Conservation (phyloP, 1,140 invertebrate genomes). For the Ips typographus region DNA sequence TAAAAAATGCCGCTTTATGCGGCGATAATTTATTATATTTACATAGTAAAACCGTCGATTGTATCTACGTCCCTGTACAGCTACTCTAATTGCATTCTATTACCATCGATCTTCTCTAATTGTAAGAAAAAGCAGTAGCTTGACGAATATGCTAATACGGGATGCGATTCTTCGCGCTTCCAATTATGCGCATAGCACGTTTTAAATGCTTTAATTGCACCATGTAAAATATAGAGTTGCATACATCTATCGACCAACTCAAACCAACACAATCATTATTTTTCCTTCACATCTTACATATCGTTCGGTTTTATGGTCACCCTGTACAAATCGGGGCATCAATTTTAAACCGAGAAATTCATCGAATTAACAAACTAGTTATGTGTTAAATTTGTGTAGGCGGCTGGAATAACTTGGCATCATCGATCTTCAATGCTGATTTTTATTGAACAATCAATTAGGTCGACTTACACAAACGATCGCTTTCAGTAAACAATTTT, state of each 20-base stretch:
- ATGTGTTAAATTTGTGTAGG: constrained; percentile 29
- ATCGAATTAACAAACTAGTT: constrained; percentile 32
- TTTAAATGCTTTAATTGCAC: constrained; percentile 31
- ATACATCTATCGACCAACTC: too few species aligned
- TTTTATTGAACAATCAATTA: constrained; percentile 34
- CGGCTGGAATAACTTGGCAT: constrained; percentile 18
- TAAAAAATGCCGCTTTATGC: too few species aligned
- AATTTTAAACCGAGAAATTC: constrained; percentile 25
- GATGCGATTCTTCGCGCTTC: constrained; percentile 18
- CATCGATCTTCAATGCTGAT: constrained; percentile 27
- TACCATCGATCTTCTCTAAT: constrained; percentile 2
- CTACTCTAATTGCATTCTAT: constrained; percentile 3
- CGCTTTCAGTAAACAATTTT: constrained; percentile 16
- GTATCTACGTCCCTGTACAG: not conserved
- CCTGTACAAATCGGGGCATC: constrained; percentile 25
- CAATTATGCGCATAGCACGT: constrained; percentile 21
- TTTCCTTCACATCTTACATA: too few species aligned
- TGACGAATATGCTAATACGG: constrained; percentile 11
- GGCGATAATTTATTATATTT: too few species aligned
- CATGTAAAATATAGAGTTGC: not conserved
- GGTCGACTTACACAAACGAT: constrained; percentile 14
- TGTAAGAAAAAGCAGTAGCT: constrained; percentile 11
- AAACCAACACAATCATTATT: too few species aligned
- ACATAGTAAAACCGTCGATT: not conserved
- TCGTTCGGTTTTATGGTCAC: too few species aligned